A percentile compares a stretch with the other conserved stretches of the same genome.
These are phyloP conservation scores for Drosophila nasuta DNA, from an alignment of 1,140 invertebrate genomes.

Conservation along the genomic window DNA sequence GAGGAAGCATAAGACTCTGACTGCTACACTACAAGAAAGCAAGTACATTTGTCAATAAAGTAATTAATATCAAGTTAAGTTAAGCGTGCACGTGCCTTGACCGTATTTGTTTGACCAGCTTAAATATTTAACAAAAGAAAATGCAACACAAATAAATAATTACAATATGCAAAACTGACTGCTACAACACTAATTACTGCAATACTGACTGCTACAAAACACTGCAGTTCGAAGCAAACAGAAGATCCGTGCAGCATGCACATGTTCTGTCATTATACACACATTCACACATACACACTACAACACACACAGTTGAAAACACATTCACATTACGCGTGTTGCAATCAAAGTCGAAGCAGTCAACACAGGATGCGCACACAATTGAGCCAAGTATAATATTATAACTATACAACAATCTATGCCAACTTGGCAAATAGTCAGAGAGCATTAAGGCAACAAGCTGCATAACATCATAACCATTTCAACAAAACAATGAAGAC, in stretches of 20 bases:
- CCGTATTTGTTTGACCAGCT: not conserved
- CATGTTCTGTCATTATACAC: no score
- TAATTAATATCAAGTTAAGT: no score
- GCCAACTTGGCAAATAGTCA: not conserved
- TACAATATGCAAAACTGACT: no score
- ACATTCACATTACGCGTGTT: not conserved
- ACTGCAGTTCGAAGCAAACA: no score
- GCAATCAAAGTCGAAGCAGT: not conserved
- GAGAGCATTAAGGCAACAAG: slow-evolving; percentile 7
- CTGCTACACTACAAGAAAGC: no score
- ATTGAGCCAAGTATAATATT: not conserved
- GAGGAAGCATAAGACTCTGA: no score
- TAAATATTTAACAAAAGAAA: not conserved
- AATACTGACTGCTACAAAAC: no score
- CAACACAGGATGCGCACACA: not conserved
- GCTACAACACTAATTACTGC: no score
- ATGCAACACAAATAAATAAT: not conserved
- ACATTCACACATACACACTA: not conserved
- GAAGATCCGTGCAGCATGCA: no score
- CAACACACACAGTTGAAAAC: not conserved
- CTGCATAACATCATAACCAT: not conserved
- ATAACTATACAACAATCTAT: not conserved
- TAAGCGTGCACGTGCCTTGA: not conserved
- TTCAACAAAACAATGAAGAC: no score
- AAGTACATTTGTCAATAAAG: no score